These are phyloP conservation scores for Ceyx margarethae DNA, from an alignment of 2,113 vertebrate species.

Conservation along the genomic window DNA sequence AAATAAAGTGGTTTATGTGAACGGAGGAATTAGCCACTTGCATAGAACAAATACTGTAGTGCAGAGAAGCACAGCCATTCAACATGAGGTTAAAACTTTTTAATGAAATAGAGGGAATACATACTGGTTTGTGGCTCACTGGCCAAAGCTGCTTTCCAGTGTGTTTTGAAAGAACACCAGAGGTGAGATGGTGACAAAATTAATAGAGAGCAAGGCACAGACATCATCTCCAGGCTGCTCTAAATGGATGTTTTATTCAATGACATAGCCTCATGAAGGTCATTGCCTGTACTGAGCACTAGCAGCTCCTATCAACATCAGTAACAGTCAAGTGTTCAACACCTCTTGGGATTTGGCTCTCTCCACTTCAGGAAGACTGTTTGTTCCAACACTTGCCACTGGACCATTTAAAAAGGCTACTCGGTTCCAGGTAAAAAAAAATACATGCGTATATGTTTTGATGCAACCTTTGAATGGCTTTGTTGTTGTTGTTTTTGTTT, in stretches of 20 bases:
- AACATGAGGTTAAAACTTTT: background rate
- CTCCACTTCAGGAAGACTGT: background rate
- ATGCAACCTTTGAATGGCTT: accelerated
- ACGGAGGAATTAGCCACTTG: background rate
- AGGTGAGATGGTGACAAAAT: background rate
- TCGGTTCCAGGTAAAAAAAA: background rate
- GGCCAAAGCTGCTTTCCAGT: background rate
- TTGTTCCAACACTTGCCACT: background rate
- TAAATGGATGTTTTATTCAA: background rate
- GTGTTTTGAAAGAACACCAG: background rate
- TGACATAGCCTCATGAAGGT: background rate
- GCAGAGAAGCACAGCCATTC: background rate
- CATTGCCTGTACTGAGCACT: background rate
- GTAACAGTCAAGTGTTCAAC: background rate
- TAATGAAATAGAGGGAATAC: background rate
- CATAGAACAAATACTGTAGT: background rate
- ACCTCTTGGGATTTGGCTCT: background rate
- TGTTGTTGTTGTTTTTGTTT: background rate
- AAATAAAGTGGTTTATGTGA: background rate
- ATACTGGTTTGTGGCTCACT: background rate
- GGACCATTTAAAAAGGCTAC: background rate
- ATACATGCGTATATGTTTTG: background rate
- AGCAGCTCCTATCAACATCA: background rate
- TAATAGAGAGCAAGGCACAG: background rate
- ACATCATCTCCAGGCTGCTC: background rate